These are phyloP conservation scores for Presbytis comata DNA, from an alignment of 2,797 vertebrate genomes.

Conservation along the genomic window DNA sequence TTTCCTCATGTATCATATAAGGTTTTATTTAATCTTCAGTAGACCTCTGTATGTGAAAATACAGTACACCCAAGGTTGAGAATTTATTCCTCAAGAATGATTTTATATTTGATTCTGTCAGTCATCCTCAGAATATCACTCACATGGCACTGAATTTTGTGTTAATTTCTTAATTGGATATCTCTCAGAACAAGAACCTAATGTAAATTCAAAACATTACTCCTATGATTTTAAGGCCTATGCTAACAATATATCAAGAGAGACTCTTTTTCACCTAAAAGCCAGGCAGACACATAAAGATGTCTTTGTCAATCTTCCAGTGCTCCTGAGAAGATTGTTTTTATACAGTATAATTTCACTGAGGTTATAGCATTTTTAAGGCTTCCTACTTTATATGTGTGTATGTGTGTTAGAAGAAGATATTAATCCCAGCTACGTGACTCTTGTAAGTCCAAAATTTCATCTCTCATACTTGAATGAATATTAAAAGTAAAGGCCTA, in stretches of 20 bases:
- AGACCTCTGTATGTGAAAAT: conserved; percentile 12
- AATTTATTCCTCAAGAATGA: background rate
- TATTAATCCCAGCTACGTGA: background rate
- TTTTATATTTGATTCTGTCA: conserved; percentile 35
- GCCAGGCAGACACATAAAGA: background rate
- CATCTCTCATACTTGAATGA: background rate
- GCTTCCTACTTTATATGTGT: background rate
- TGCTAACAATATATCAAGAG: background rate
- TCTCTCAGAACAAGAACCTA: background rate
- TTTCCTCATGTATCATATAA: background rate
- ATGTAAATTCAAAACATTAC: background rate
- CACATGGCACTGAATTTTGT: background rate
- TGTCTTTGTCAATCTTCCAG: background rate
- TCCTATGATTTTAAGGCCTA: background rate
- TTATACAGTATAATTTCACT: background rate
- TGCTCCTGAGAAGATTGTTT: background rate
- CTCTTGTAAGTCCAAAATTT: background rate
- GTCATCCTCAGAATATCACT: conserved; percentile 7
- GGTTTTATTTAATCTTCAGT: conserved; percentile 35
- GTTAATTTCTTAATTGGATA: conserved; percentile 44
- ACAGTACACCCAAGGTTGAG: background rate
- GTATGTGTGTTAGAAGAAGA: too few relatives aligned
- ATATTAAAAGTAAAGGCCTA: background rate
- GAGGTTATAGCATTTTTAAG: background rate
- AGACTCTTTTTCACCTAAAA: background rate